Evolutionary conservation across 2,797 vertebrate genomes (phyloP), one percentile per base, ranked within the genome.

Genomic region (Vultur gryphus): DNA sequence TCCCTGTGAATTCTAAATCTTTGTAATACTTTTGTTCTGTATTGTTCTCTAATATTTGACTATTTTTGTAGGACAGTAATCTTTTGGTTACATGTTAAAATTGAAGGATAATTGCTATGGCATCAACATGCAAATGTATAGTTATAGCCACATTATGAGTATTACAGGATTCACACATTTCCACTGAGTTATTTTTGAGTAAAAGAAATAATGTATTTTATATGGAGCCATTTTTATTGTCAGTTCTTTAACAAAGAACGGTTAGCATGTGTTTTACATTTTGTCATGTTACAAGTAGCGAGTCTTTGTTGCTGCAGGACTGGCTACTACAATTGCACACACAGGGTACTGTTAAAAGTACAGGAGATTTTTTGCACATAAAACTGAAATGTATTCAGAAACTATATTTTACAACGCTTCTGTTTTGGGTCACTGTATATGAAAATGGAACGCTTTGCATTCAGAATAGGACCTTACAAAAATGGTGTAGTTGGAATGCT

Each of bases 51-150:
- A 93, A 92, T 96, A 95, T 89, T 96, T 93, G 85, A 91, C 93
- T 96, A 95, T 96, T 94, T 95, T 93, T 97, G 88, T 97, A 97
- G 97, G 87, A 96, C 78, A 86, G 89, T 96, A 57, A 93, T 93
- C 71, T 96, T 97, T 94, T 94, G 91, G 94, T 97, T 97, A 96
- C 59, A 58, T 93, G 93, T 95, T 97, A 93, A 92, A 93, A 87
- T n/a, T 71, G 95, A 97, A 97, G 95, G 87, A 33, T 95, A 87
- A 85, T 65, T 95, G 65, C 81, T 93, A 67, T 62, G 72, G 79
- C 71, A 87, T 96, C 72, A 76, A 91, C 80, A 90, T 92, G 33
- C 44, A 79, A 81, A 77, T 69, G 41, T 94, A 54, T 73, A 88
- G 84, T 81, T 96, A 93, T 48, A 96, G 70, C 58, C 75, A 73